Evolutionary conservation across 2,113 vertebrate species (phyloP), one percentile per base, ranked within the genome.

Genomic region (Empidonax alnorum): DNA sequence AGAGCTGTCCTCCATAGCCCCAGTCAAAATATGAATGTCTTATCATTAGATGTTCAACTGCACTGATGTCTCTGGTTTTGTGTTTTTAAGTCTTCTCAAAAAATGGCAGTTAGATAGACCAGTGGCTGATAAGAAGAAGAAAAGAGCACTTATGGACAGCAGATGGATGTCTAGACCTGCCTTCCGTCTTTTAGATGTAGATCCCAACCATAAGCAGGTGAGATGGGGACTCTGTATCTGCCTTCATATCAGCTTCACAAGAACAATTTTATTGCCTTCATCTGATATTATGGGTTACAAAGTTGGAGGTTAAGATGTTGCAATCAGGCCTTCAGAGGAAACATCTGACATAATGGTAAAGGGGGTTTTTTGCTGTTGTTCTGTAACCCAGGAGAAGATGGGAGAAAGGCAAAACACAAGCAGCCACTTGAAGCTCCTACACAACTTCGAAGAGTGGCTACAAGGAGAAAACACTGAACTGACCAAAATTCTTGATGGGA

Each of bases 401-500:
- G 35, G 47, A 85, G 42, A 61, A 83, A 93, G 68, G 12, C 85
- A 92, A 35, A 89, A 19, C 21, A 37, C 3, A 1, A 37, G 73
- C 79, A 80, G 1, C 8, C 93, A 88, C 53, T 20, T 93, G 61
- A 94, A 83, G 47, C 97, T 96, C 41, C 92, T 97, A 67, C 84
- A 55, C 1, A 73, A 97, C 93, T 99, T 99, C 75, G 97, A 99
- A 92, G 96, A 92, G 28, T 99, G 99, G 99, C 91, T 99, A 44
- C 93, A 76, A 93, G 95, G 35, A 75, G 98, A 99, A 94, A 98
- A 98, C 9, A 39, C 83, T 6, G 96, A 98, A 89, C 97, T 99
- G 66, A 96, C 97, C 28, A 93, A 89, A 89, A 90, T 98, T 82
- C 93, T 97, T 41, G 86, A 86, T 33, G 71, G 19, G 65, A 97